Base-by-base conservation (phyloP, 2,888 invertebrate genomes). In the Endotricha flammealis region DNA sequence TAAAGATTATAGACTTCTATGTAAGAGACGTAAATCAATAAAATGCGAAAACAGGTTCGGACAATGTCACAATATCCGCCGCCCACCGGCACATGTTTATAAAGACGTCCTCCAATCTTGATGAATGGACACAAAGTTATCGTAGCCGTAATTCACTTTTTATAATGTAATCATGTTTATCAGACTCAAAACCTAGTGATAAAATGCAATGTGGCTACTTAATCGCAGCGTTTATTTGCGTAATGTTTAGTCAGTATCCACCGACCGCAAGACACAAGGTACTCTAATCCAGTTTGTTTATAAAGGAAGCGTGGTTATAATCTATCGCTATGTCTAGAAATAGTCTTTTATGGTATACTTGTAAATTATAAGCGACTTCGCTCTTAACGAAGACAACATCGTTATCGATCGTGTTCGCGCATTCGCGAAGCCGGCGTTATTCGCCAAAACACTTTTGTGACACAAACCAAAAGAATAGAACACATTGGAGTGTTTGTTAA, bases 341-440 rank as follows among this genome's bases (percentile, higher is more conserved):
- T 34, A 20, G 24, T 16, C 9, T 9, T 11, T 3, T 11, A 30
- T 8, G 4, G 6, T 25, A n/a, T 22, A 45, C 16, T 16, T 55
- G 57, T 66, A 63, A 64, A 50, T 45, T 55, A 60, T 61, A 62
- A 53, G 57, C 57, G 59, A 52, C 41, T 57, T 56, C 58, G 59
- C 61, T 62, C 54, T 58, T 63, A 57, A 62, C 52, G 62, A 69
- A 65, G 77, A 78, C 77, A 79, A 80, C 78, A 77, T 81, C 75
- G 71, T 76, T 83, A 86, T 86, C 79, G 85, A 86, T 85, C 85
- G 83, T 44, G 46, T 62, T 49, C 66, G 69, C 68, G 72, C 72
- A 64, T 65, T 71, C 59, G 60, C 56, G 55, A 57, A 55, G 54
- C 64, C 74, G 71, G 71, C 58, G 48, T 53, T 55, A 46, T 53